A percentile compares a stretch with the other conserved stretches of the same genome.
Evolutionary conservation across 2,888 invertebrate species (phyloP).

Genomic region (Ganaspis brasiliensis): DNA sequence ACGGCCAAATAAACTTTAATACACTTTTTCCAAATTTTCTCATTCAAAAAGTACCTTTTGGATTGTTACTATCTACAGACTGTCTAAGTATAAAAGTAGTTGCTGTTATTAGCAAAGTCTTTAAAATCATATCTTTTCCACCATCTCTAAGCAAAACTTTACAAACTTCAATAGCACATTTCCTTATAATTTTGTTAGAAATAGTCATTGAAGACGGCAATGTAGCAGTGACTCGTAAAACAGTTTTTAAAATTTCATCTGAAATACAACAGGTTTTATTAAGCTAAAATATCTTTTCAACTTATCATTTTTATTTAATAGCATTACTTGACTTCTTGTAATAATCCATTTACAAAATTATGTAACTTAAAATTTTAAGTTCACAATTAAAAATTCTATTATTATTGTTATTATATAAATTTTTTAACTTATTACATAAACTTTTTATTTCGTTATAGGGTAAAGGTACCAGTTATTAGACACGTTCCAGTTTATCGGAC

Average conservation of each 20-base stretch:
- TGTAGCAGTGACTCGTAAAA: background rate
- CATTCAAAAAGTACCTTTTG: constrained; percentile 1
- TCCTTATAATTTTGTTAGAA: background rate
- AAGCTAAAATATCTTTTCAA: background rate
- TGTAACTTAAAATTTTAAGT: too few relatives aligned
- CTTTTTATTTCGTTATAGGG: too few relatives aligned
- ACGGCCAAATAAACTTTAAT: background rate
- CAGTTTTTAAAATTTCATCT: constrained; percentile 17
- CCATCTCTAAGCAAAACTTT: background rate
- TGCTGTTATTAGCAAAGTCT: background rate
- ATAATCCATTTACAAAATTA: too few relatives aligned
- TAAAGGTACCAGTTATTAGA: too few relatives aligned
- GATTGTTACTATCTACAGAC: background rate
- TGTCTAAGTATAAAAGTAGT: constrained; percentile 16
- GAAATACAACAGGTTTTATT: background rate
- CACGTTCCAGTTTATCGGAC: too few relatives aligned
- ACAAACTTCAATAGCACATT: constrained; percentile 2
- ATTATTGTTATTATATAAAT: too few relatives aligned
- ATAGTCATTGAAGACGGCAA: background rate
- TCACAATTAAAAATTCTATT: too few relatives aligned
- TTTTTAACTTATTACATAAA: too few relatives aligned
- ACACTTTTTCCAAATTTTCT: background rate
- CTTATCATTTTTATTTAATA: too few relatives aligned
- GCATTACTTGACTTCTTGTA: too few relatives aligned
- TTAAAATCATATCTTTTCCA: background rate